These are phyloP conservation scores for Scatophagus argus DNA, from an alignment of 2,113 vertebrate species.

Conservation along the genomic window DNA sequence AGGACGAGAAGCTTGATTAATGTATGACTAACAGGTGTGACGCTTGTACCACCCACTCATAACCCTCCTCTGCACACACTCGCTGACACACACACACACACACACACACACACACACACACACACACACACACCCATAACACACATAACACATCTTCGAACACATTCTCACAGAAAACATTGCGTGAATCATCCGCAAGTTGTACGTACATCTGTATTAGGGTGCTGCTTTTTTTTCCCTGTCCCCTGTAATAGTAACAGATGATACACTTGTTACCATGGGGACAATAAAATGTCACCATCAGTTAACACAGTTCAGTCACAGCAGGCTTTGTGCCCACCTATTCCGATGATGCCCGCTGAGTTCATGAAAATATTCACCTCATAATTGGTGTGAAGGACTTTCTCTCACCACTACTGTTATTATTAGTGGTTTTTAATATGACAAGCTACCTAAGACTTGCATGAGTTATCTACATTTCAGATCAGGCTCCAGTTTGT, in stretches of 20 bases:
- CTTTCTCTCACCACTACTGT: neutral
- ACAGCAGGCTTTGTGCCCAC: constrained; percentile 19
- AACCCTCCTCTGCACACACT: neutral
- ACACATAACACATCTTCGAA: neutral
- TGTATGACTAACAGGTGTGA: constrained; percentile 69
- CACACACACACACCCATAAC: constrained; percentile 26
- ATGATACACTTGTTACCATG: constrained; percentile 64
- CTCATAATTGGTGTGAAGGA: neutral
- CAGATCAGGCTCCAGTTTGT: neutral
- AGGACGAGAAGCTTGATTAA: constrained; percentile 29
- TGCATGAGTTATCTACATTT: neutral
- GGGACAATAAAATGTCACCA: constrained; percentile 58
- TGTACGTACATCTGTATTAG: constrained; percentile 12
- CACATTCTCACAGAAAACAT: constrained; percentile 1
- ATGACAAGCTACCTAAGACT: neutral
- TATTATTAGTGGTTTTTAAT: neutral
- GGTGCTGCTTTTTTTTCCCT: neutral
- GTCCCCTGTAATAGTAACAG: constrained; percentile 21
- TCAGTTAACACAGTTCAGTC: constrained; percentile 14
- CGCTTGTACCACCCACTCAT: constrained; percentile 36
- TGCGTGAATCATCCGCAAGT: neutral
- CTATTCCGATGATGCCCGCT: neutral
- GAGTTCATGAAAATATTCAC: constrained; percentile 27
- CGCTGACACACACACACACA: constrained; percentile 16
- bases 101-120: neutral